Percentiles rank a stretch among this genome's conserved stretches.
Conservation (phyloP, 2,888 invertebrate species). For the Polymixis flavicincta region DNA sequence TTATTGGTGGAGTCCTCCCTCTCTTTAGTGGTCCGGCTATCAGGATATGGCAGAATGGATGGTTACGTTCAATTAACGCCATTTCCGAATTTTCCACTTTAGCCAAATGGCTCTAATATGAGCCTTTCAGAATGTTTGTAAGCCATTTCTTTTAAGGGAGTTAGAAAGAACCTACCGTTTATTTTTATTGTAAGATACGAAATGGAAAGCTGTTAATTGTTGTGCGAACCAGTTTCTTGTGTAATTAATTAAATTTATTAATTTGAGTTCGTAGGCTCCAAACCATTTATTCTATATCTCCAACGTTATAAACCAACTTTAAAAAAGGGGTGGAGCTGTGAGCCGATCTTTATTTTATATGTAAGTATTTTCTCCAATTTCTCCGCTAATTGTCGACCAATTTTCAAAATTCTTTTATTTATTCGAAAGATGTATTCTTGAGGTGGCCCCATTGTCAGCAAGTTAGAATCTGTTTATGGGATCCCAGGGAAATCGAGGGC, state of each 20-base stretch:
- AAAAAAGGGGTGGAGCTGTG: too few relatives aligned
- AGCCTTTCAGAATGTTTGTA: conserved; percentile 46
- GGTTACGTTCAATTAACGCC: conserved; percentile 66
- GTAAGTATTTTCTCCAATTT: too few relatives aligned
- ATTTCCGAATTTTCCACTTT: conserved; percentile 62
- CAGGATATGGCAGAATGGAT: conserved; percentile 56
- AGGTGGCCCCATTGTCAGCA: too few relatives aligned
- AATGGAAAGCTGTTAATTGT: conserved; percentile 13
- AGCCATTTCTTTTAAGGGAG: conserved; percentile 11
- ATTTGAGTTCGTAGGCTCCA: background rate
- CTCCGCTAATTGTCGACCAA: too few relatives aligned
- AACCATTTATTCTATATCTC: background rate
- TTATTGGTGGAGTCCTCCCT: conserved; percentile 50
- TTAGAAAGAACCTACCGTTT: background rate
- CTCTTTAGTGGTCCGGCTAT: conserved; percentile 48
- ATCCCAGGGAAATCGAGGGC: too few relatives aligned
- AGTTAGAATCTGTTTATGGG: too few relatives aligned
- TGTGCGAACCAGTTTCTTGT: conserved; percentile 3
- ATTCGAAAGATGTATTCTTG: too few relatives aligned
- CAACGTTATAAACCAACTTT: background rate
- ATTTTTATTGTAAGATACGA: conserved; percentile 6
- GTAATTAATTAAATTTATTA: background rate
- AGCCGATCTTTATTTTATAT: too few relatives aligned
- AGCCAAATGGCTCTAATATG: conserved; percentile 46
- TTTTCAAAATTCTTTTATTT: too few relatives aligned